Evolutionary conservation across 2,113 vertebrate genomes (phyloP), one percentile per base, ranked within the genome.

Genomic region (Podarcis muralis): DNA sequence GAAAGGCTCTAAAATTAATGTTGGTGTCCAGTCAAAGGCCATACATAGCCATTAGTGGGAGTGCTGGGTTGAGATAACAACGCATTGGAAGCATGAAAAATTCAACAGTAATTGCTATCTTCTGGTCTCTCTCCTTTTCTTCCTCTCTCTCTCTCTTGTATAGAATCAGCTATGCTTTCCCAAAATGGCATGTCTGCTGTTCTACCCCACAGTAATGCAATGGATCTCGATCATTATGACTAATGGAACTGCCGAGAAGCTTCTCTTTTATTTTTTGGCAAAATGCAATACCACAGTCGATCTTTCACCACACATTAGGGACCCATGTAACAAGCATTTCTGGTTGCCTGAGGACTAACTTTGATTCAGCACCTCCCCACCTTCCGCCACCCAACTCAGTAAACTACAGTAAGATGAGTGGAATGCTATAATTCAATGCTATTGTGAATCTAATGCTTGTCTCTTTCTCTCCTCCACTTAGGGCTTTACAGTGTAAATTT

Each of bases 11-110:
- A 94, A 95, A 95, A 96, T 95, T 95, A 95, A 96, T 95, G 95
- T 93, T 74, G 90, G 91, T 95, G 95, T 95, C 95, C 95, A 95
- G 94, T 95, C 91, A 94, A 88, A 95, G 95, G 91, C 94, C 95
- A 95, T 94, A 95, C 86, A 92, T 92, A 94, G 89, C 91, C 93
- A 95, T 93, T 95, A 95, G 92, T 2, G 0, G 87, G 90, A 91
- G 88, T 90, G 83, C 94, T 87, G 94, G 92, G 87, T 94, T 94
- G 90, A 95, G 94, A 95, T 95, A 96, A 95, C 95, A 84, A 77
- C 71, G 92, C 91, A 95, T 95, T 95, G 95, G 90, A 95, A 95
- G 93, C 95, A 96, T 95, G 94, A 96, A 96, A 96, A 96, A 96
- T 95, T 95, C 93, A 96, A 90, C 91, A 96, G 95, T 93, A 95